Percentiles rank a stretch among this genome's conserved stretches.
These are phyloP conservation scores for Bombus sylvicola DNA, from an alignment of 1,140 invertebrate species.

Conservation along the genomic window DNA sequence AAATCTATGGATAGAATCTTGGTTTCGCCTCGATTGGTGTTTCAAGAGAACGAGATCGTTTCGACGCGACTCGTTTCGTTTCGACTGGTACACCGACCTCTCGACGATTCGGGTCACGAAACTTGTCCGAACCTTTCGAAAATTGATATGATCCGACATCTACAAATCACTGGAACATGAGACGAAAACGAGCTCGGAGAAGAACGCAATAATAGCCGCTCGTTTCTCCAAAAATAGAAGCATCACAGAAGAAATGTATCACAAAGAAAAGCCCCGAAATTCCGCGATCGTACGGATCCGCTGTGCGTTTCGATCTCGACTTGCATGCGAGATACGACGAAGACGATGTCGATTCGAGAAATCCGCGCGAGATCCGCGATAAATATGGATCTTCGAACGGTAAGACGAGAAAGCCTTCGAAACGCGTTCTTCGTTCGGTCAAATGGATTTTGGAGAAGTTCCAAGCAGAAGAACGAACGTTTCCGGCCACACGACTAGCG, in stretches of 20 bases:
- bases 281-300: neutral
- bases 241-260: conserved; percentile 14
- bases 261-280: neutral
- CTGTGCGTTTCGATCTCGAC: neutral
- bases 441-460: neutral
- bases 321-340: neutral
- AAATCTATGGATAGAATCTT: conserved; percentile 26
- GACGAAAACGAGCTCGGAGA: neutral
- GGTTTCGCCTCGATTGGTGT: conserved; percentile 8
- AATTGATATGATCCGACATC: neutral
- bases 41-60: neutral
- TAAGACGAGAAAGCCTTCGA: neutral
- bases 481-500: too few species aligned
- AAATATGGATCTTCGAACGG: neutral
- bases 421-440: neutral
- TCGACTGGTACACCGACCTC: neutral
- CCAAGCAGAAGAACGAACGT: neutral
- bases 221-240: neutral
- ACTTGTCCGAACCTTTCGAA: neutral
- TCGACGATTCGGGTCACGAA: neutral
- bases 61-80: neutral
- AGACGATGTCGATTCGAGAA: neutral
- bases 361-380: neutral
- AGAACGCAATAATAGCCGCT: too few species aligned
- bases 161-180: neutral